Base-by-base conservation (phyloP, 2,113 vertebrate genomes). In the Jaculus jaculus region DNA sequence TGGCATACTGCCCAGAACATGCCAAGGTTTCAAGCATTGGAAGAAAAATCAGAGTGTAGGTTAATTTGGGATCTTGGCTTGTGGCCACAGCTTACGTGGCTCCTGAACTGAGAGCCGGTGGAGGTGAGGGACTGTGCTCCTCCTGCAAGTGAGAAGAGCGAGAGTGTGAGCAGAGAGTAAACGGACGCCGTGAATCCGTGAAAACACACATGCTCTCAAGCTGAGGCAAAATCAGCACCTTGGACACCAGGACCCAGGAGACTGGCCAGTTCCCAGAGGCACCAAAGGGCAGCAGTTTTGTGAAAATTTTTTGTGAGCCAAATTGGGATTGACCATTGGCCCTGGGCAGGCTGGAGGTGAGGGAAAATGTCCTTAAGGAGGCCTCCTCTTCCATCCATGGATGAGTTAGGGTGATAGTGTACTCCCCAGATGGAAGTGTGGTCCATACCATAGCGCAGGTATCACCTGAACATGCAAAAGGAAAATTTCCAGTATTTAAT, bases 1-100 rank as follows among this genome's bases (percentile, higher is more conserved):
- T 96, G 96, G 96, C 89, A 21, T 34, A 30, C 54, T 90, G 83
- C 96, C 95, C 61, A 83, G 96, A 94, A 92, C 69, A 83, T 83
- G 81, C 87, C 89, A 93, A 65, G 63, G 30, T 34, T 93, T 83
- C 83, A 73, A 78, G 65, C 90, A 84, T 66, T 68, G 30, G 69
- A 73, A 89, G 61, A 82, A 84, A 94, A 96, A 90, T 87, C 30
- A 80, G 75, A 71, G 79, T 66, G 65, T 72, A 66, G 82, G 86
- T 90, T 95, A 94, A 93, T 92, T 68, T 89, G 91, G 39, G 86
- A 68, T 66, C 86, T 90, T 95, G 91, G 89, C 80, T 34, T 34
- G 21, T 92, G 77, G 88, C 88, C 69, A 72, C 0, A 58, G 80
- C 39, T 42, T 37, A 66, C 23, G 17, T 26, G 69, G 66, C 74